Evolutionary conservation across 2,888 invertebrate species (phyloP).

Genomic region (Cheilosia variabilis): DNA sequence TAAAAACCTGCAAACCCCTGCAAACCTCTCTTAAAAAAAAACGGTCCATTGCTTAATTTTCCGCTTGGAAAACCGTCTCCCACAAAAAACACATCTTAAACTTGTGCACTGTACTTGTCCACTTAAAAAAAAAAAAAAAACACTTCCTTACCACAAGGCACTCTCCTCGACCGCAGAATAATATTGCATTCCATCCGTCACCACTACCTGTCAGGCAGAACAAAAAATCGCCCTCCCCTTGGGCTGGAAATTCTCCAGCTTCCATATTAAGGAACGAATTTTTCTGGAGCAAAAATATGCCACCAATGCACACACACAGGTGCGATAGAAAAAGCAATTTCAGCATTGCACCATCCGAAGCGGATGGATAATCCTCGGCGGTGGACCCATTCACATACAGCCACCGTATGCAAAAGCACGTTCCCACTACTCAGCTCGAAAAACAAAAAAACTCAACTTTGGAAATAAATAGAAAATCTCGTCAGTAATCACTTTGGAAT

Average conservation of each 20-base stretch:
- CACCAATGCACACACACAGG: slow-evolving; percentile 13
- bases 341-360: slow-evolving; percentile 41
- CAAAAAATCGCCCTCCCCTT: neutral
- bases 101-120: too few relatives aligned
- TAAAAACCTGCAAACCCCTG: too few relatives aligned
- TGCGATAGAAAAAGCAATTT: slow-evolving; percentile 36
- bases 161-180: neutral
- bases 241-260: neutral
- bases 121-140: too few relatives aligned
- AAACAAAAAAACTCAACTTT: slow-evolving; percentile 2
- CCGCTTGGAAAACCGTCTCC: too few relatives aligned
- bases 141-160: neutral
- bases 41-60: too few relatives aligned
- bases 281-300: slow-evolving; percentile 46
- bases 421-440: slow-evolving; percentile 24
- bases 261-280: slow-evolving; percentile 2
- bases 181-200: slow-evolving; percentile 52
- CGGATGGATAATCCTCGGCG: slow-evolving; percentile 14
- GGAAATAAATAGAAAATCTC: slow-evolving; percentile 40
- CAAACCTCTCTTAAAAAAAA: too few relatives aligned
- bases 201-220: slow-evolving; percentile 14
- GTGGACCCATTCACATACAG: slow-evolving; percentile 16
- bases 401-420: slow-evolving; percentile 62
- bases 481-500: slow-evolving; percentile 62
- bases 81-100: too few relatives aligned